Evolutionary conservation across 2,797 vertebrate genomes (phyloP).

Genomic region (Linurgus olivaceus): DNA sequence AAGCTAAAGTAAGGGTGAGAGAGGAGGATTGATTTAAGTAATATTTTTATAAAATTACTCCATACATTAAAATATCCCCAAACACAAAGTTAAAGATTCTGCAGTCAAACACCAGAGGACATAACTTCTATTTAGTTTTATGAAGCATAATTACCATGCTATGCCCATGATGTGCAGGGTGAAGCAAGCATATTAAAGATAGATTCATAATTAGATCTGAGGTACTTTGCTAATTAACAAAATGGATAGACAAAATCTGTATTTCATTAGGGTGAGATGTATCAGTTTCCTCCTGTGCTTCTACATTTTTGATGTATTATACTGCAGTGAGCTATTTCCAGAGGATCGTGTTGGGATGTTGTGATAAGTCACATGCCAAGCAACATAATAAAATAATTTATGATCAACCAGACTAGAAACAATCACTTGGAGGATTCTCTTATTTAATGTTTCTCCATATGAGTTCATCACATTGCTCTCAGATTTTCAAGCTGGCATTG

Average conservation of each 20-base stretch:
- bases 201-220: slow-evolving; percentile 57
- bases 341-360: slow-evolving; percentile 25
- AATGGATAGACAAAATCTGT: slow-evolving; percentile 62
- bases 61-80: not conserved
- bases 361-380: slow-evolving; percentile 39
- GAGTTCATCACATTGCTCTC: not conserved
- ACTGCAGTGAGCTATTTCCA: slow-evolving; percentile 32
- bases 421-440: not conserved
- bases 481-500: not conserved
- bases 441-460: not conserved
- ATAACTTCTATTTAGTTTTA: slow-evolving; percentile 10
- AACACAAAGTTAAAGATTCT: slow-evolving; percentile 1
- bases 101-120: not conserved
- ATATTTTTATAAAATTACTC: not conserved
- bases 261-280: slow-evolving; percentile 58
- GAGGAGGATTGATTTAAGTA: not conserved
- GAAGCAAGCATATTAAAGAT: slow-evolving; percentile 58
- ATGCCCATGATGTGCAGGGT: slow-evolving; percentile 42
- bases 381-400: slow-evolving; percentile 34
- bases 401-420: not conserved
- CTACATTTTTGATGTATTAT: slow-evolving; percentile 47
- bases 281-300: slow-evolving; percentile 59
- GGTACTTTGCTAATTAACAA: slow-evolving; percentile 63
- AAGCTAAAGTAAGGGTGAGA: not conserved
- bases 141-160: not conserved